Percentiles rank a stretch among this genome's conserved stretches.
These are phyloP conservation scores for Alosa alosa DNA, from an alignment of 2,113 vertebrate genomes.

Conservation along the genomic window DNA sequence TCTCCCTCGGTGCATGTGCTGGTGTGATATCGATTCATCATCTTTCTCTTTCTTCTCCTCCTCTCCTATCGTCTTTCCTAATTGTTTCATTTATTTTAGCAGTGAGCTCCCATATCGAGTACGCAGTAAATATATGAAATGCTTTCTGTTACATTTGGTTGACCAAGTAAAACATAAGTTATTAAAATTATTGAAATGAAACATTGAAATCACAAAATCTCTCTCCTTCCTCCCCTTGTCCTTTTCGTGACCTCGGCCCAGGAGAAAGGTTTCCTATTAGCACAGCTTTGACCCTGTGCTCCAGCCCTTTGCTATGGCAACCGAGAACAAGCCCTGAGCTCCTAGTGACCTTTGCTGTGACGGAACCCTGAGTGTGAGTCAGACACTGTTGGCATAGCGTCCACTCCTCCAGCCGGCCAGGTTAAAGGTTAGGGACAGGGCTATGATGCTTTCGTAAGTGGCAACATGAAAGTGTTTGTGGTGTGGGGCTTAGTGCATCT, in stretches of 20 bases:
- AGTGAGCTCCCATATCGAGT: background rate
- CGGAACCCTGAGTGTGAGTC: background rate
- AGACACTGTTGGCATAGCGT: background rate
- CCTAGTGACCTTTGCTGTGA: slow-evolving; percentile 30
- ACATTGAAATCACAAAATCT: background rate
- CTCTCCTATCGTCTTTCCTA: slow-evolving; percentile 2
- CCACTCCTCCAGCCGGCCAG: background rate
- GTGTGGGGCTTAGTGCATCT: background rate
- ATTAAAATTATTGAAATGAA: background rate
- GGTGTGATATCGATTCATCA: slow-evolving; percentile 13
- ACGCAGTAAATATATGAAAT: background rate
- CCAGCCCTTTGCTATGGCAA: slow-evolving; percentile 21
- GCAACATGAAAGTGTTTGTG: background rate
- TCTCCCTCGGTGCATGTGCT: slow-evolving; percentile 10
- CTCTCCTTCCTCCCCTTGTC: slow-evolving; percentile 16
- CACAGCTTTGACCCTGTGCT: slow-evolving; percentile 40
- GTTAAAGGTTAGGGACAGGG: slow-evolving; percentile 1
- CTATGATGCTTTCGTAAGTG: background rate
- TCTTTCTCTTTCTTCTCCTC: slow-evolving; percentile 4
- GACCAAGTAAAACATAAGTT: background rate
- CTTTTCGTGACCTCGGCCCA: slow-evolving; percentile 27
- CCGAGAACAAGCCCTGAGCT: slow-evolving; percentile 16
- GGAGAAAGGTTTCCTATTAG: slow-evolving; percentile 33
- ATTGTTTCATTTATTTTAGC: slow-evolving; percentile 6
- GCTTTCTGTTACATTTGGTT: background rate